Base-by-base conservation (phyloP, 2,797 vertebrate genomes). In the Tadarida brasiliensis region DNA sequence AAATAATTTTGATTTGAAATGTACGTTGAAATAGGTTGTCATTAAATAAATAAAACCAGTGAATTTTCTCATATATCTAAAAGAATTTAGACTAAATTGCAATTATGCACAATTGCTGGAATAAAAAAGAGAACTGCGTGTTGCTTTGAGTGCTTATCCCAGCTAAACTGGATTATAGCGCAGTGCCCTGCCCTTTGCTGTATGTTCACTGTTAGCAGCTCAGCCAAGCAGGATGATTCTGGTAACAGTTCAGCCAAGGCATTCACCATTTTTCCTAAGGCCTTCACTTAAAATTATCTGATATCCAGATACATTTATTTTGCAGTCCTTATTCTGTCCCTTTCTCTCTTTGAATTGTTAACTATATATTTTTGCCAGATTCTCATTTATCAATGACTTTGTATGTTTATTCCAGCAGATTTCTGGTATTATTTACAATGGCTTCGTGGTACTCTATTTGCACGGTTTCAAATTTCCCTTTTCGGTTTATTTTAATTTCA, bases 11-110 rank as follows among this genome's bases (percentile, higher is more conserved):
- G 24, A 86, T 59, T 84, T 73, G 39, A 59, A 87, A 67, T 87
- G 81, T 95, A 63, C 82, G 17, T 74, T 51, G 39, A 87, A 93
- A 81, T 87, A 33, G 17, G 5, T 68, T 70, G 20, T 56, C 16
- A 61, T 87, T 89, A 93, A 70, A 44, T 87, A 91, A 92, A 85
- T 85, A 83, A 78, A 93, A 30, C 33, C 17, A 78, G 17, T 22
- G 56, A 49, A 39, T 89, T 87, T 90, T 88, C 12, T 74, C 9
- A 56, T 88, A 12, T 39, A 24, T 33, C 5, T 85, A 65, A 47
- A 86, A 57, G 56, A 94, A 67, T 81, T 33, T 83, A 33, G 24
- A 26, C 22, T 65, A 28, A 54, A 26, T 51, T 78, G 1, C 81
- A 86, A 82, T 59, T 86, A 47, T 71, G 22, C 19, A n/a, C 3